Evolutionary conservation across 2,797 vertebrate genomes (phyloP).

Genomic region (Schizopygopsis pylzovi): DNA sequence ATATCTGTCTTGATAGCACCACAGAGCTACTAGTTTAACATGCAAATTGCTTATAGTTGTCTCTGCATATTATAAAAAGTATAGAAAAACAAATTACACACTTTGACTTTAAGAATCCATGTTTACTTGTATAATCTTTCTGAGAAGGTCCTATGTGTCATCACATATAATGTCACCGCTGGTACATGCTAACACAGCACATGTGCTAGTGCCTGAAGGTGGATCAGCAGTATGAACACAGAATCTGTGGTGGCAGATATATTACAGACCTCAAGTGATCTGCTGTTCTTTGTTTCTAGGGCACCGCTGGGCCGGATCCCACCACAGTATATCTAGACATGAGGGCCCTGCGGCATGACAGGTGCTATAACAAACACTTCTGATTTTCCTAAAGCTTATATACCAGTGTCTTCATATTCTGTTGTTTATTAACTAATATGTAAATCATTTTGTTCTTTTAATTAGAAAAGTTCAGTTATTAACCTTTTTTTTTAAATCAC

Average conservation of each 20-base stretch:
- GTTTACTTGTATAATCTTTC: background rate
- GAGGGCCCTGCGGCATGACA: slow-evolving; percentile 93
- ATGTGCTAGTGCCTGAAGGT: slow-evolving; percentile 26
- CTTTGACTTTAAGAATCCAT: background rate
- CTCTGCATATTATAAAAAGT: background rate
- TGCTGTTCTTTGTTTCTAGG: slow-evolving; percentile 73
- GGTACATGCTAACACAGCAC: background rate
- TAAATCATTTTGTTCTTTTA: background rate
- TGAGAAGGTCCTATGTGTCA: slow-evolving; percentile 1
- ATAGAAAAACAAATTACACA: background rate
- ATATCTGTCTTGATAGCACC: background rate
- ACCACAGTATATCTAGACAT: slow-evolving; percentile 96
- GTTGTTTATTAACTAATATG: background rate
- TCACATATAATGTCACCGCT: background rate
- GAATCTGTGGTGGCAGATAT: background rate
- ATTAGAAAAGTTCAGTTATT: background rate
- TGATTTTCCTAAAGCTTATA: background rate
- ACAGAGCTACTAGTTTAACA: background rate
- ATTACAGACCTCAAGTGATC: slow-evolving; percentile 6
- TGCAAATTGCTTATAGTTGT: background rate
- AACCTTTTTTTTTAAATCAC: background rate
- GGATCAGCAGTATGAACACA: background rate
- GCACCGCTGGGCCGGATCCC: slow-evolving; percentile 93
- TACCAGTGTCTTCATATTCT: background rate
- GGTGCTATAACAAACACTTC: slow-evolving; percentile 72